These are phyloP conservation scores for Vanessa atalanta DNA, from an alignment of 1,140 invertebrate genomes.

Conservation along the genomic window DNA sequence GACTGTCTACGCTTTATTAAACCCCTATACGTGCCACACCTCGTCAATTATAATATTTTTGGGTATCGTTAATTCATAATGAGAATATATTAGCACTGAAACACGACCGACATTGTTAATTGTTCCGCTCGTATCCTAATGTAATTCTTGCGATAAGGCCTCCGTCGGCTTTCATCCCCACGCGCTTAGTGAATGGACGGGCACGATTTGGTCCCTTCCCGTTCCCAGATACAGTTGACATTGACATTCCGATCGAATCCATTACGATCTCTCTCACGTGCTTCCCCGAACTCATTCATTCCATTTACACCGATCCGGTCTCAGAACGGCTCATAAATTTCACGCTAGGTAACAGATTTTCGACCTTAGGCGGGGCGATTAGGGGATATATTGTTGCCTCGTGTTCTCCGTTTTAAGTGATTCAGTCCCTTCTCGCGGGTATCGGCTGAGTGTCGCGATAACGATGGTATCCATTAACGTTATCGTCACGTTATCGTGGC, in stretches of 20 bases:
- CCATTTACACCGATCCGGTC: slow-evolving; percentile 46
- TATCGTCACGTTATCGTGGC: slow-evolving; percentile 72
- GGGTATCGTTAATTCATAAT: not conserved
- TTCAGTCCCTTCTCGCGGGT: slow-evolving; percentile 52
- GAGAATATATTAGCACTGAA: not conserved
- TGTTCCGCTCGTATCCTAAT: slow-evolving; percentile 35
- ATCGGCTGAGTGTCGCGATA: slow-evolving; percentile 61
- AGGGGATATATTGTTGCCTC: slow-evolving; percentile 41
- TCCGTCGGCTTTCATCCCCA: slow-evolving; percentile 23
- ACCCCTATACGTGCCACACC: not conserved
- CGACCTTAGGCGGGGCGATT: slow-evolving; percentile 45
- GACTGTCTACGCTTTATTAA: slow-evolving; percentile 51
- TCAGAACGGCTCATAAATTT: slow-evolving; percentile 33
- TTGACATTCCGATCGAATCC: slow-evolving; percentile 63
- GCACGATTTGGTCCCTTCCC: slow-evolving; percentile 44
- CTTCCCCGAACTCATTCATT: slow-evolving; percentile 75
- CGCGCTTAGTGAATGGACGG: slow-evolving; percentile 52
- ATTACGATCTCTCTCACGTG: slow-evolving; percentile 65
- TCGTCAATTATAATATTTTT: slow-evolving; percentile 26
- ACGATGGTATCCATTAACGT: slow-evolving; percentile 71
- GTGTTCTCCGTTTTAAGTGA: slow-evolving; percentile 45
- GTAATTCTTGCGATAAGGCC: slow-evolving; percentile 32
- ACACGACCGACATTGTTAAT: slow-evolving; percentile 2
- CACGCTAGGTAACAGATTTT: slow-evolving; percentile 35
- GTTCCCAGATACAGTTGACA: slow-evolving; percentile 57